phyloP scores from a whole-genome alignment of 2,797 vertebrate species.

The Protonibea diacanthus region DNA sequence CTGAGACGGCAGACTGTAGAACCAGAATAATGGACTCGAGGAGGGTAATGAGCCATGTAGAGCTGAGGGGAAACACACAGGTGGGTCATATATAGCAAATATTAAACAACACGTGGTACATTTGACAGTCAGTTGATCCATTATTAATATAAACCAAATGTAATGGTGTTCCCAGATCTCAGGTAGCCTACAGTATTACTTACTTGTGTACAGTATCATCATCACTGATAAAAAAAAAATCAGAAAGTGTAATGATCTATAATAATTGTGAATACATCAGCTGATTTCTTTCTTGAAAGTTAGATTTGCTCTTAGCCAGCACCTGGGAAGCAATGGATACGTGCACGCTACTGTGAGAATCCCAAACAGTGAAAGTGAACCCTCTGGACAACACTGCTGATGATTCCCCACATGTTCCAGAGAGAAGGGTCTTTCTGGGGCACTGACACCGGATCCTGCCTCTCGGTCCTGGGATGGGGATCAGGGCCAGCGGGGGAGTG shows the following conservation, averaged over 20 bases:
- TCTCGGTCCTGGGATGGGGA: conserved; percentile 64
- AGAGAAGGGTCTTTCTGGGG: conserved; percentile 76
- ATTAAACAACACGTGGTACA: too few species aligned
- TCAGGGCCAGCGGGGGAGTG: conserved; percentile 32
- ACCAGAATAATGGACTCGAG: background rate
- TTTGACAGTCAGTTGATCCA: too few species aligned
- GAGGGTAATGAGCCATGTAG: background rate
- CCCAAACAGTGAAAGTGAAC: conserved; percentile 65
- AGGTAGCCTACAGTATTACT: background rate
- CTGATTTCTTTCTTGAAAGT: conserved; percentile 13
- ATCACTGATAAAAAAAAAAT: background rate
- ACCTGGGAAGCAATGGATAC: conserved; percentile 48
- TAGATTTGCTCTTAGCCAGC: conserved; percentile 20
- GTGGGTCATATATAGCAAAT: background rate
- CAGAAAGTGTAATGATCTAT: background rate
- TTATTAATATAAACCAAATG: background rate
- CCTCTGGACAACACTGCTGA: conserved; percentile 54
- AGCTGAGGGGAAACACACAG: background rate
- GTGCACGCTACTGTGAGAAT: conserved; percentile 59
- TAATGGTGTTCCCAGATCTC: background rate
- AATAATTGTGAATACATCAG: conserved; percentile 11
- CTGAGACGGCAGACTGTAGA: too few species aligned
- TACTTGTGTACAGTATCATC: background rate
- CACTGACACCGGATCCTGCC: conserved; percentile 78
- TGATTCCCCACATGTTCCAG: conserved; percentile 70